Base-by-base conservation (phyloP, 2,797 vertebrate genomes). In the Poecilia gillii region DNA sequence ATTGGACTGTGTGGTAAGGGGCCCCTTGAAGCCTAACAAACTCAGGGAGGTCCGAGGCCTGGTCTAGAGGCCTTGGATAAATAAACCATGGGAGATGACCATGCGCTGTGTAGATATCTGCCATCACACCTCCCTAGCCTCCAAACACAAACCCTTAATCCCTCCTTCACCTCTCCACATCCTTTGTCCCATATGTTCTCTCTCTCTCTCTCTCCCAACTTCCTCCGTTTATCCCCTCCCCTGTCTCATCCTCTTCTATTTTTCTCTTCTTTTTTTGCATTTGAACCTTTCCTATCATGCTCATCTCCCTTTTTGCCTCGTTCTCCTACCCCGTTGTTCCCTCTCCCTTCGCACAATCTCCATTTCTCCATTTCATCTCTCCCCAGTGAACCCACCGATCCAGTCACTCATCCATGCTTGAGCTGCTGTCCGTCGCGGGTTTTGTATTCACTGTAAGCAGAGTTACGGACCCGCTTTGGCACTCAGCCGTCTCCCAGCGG, bases 1-100 rank as follows among this genome's bases (percentile, higher is more conserved):
- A 96, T 96, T 96, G 94, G 94, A 93, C 89, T 91, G 94, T 95
- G 96, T 95, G 93, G 94, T 95, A 94, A 91, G 93, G 94, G 95
- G 93, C 95, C 95, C 95, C 95, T 95, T 92, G 93, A 95, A 96
- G 94, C 94, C 95, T 96, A 96, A 96, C 96, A 97, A 96, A 97
- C 96, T 95, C 95, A 96, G 95, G 96, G 96, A 96, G 96, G 96
- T 96, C 96, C 93, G 76, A 94, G 94, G 93, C 91, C 94, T 96
- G 95, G 95, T 96, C 96, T 96, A 91, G 94, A 96, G 95, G 92
- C 94, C 94, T 96, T 96, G 95, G 94, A 95, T 97, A 96, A 97
- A 96, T 96, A 97, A 96, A 95, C 95, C 93, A 87, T 89, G 89
- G 86, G 93, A 95, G 95, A 96, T 96, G 95, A 96, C 95, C 96